Evolutionary conservation across 2,113 vertebrate species (phyloP).

Genomic region (Manacus vitellinus): DNA sequence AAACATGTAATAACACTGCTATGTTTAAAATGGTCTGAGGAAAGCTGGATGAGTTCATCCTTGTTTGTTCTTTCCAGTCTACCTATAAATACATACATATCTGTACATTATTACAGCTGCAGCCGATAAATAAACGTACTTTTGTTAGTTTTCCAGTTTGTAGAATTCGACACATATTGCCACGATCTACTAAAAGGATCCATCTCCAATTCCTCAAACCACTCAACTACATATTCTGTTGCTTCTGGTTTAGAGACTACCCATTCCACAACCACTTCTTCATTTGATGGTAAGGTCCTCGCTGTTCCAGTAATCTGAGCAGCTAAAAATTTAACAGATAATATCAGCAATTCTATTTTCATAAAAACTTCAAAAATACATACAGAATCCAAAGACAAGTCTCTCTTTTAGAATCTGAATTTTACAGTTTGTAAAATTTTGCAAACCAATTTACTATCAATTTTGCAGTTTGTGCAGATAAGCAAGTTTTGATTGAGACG

Average conservation of each 20-base stretch:
- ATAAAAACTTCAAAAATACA: not conserved
- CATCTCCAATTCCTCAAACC: conserved; percentile 56
- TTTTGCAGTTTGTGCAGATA: not conserved
- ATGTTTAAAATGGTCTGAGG: not conserved
- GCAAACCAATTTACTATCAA: not conserved
- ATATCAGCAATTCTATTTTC: not conserved
- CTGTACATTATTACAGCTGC: not conserved
- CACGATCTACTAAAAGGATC: conserved; percentile 47
- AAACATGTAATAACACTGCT: not conserved
- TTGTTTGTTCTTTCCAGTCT: not conserved
- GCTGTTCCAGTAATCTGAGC: conserved; percentile 9
- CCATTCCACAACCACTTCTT: conserved; percentile 71
- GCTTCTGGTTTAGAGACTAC: not conserved
- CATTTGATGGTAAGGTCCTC: not conserved
- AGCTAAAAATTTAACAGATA: conserved; percentile 49
- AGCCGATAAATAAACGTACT: conserved; percentile 54
- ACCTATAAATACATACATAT: not conserved
- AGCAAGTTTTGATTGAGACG: not conserved
- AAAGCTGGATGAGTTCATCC: not conserved
- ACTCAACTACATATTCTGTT: conserved; percentile 71
- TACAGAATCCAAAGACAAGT: not conserved
- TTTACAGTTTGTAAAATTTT: not conserved
- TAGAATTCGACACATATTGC: conserved; percentile 62
- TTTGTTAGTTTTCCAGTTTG: conserved; percentile 62
- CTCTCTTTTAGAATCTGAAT: not conserved